Base-by-base conservation (phyloP, 2,113 vertebrate genomes). In the Crotalus helleri region DNA sequence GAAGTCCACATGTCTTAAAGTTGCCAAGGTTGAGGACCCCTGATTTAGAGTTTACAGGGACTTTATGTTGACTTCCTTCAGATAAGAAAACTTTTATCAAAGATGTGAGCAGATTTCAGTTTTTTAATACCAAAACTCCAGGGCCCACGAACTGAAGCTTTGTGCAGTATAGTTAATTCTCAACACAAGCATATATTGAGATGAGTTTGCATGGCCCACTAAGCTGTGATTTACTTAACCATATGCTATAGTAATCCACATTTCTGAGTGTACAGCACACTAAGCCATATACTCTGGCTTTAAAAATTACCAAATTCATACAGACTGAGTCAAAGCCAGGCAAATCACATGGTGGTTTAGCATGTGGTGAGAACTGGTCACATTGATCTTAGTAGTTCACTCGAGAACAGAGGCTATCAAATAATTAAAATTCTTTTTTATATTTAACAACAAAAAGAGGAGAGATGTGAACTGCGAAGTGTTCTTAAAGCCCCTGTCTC, bases 41-140 rank as follows among this genome's bases (percentile, higher is more conserved):
- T 26, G 8, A 26, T n/a, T n/a, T 69, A 69, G 96, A 98, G 98
- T 95, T 81, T 81, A 44, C 17, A 21, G 7, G 33, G 33, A 21
- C 33, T 81, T 81, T 81, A 39, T 7, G 3, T 81, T 81, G n/a
- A 81, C 15, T 81, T 44, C 33, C 74, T 44, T 81, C 7, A 44
- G 74, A 44, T 81, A 21, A 81, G 74, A 39, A 81, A 81, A 81
- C 17, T 3, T 44, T 44, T 44, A 21, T 23, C 33, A 81, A 39
- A 81, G 17, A 81, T 3, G 2, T 8, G 7, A 81, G 33, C 69
- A 44, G 33, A 44, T 81, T 39, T 81, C 33, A 44, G 17, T 44
- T 44, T 81, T 44, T 81, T 81, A 81, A 44, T 44, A 81, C 33
- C 33, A 39, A 81, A 74, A 57, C 8, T 88, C 33, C 54, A 88